Percentiles rank a stretch among this genome's conserved stretches.
Evolutionary conservation across 2,888 invertebrate species (phyloP).

Genomic region (Rhimphoctona megacephalus): DNA sequence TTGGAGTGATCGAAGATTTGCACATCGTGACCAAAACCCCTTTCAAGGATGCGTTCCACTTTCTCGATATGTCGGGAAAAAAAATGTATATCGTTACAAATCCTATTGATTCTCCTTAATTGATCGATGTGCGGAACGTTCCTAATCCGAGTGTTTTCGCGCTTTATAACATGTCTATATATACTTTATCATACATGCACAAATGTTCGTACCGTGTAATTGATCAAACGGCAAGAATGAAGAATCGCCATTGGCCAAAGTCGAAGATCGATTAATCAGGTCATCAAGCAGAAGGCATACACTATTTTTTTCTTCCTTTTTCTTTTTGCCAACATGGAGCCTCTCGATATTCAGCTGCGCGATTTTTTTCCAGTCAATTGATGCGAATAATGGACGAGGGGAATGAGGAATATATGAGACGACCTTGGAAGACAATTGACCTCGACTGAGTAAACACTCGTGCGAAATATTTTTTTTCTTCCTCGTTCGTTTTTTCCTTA

Average conservation of each 20-base stretch:
- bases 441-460: conserved; percentile 38
- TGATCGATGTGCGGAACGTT: conserved; percentile 37
- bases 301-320: not conserved
- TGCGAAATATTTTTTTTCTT: conserved; percentile 23
- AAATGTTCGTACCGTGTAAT: conserved; percentile 10
- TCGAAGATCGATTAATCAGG: conserved; percentile 58
- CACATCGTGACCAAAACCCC: conserved; percentile 20
- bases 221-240: conserved; percentile 28
- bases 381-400: conserved; percentile 32
- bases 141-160: conserved; percentile 45
- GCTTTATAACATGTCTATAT: not conserved
- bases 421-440: conserved; percentile 43
- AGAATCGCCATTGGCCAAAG: conserved; percentile 37
- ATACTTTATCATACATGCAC: not conserved
- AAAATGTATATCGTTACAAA: not conserved
- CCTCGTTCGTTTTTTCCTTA: not conserved
- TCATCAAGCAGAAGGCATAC: conserved; percentile 36
- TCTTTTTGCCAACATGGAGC: conserved; percentile 18
- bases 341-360: conserved; percentile 21
- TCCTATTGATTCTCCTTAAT: conserved; percentile 42
- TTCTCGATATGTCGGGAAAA: conserved; percentile 59
- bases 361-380: conserved; percentile 45
- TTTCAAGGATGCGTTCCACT: conserved; percentile 60
- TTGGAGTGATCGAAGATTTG: conserved; percentile 17
- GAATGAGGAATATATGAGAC: conserved; percentile 40